Percentiles rank a stretch among this genome's conserved stretches.
Conservation (phyloP, 2,888 invertebrate genomes). For the Ligdia adustata region DNA sequence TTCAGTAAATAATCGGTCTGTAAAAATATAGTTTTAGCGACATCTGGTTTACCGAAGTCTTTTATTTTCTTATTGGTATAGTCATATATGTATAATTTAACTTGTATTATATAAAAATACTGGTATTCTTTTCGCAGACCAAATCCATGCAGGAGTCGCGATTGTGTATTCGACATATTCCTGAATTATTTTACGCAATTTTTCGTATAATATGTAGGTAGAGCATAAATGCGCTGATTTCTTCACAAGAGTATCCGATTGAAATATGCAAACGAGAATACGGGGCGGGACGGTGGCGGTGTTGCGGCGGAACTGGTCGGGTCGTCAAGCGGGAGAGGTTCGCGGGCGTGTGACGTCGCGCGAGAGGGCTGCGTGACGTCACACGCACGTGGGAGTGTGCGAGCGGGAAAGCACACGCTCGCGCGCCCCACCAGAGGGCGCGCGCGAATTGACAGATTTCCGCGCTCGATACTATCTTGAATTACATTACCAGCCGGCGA, state of each 20-base stretch:
- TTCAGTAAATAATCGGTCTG: background rate
- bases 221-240: too few relatives aligned
- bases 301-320: conserved; percentile 4
- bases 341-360: conserved; percentile 32
- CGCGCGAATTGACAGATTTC: conserved; percentile 75
- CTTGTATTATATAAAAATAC: too few relatives aligned
- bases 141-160: too few relatives aligned
- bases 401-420: conserved; percentile 53
- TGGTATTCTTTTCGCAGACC: too few relatives aligned
- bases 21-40: background rate
- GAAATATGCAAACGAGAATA: conserved; percentile 4
- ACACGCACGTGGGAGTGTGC: conserved; percentile 74
- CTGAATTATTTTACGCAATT: too few relatives aligned
- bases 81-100: too few relatives aligned
- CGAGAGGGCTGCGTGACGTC: conserved; percentile 65
- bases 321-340: conserved; percentile 21
- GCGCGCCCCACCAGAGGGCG: conserved; percentile 56
- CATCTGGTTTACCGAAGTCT: background rate
- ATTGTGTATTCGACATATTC: too few relatives aligned
- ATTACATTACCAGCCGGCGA: conserved; percentile 62
- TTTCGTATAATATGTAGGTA: too few relatives aligned
- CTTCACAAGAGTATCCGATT: too few relatives aligned
- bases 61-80: too few relatives aligned
- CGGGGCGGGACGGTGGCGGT: too few relatives aligned
- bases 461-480: conserved; percentile 78